Evolutionary conservation across 1,140 invertebrate genomes (phyloP), one percentile per base, ranked within the genome.

Genomic region (Chironomus tepperi): DNA sequence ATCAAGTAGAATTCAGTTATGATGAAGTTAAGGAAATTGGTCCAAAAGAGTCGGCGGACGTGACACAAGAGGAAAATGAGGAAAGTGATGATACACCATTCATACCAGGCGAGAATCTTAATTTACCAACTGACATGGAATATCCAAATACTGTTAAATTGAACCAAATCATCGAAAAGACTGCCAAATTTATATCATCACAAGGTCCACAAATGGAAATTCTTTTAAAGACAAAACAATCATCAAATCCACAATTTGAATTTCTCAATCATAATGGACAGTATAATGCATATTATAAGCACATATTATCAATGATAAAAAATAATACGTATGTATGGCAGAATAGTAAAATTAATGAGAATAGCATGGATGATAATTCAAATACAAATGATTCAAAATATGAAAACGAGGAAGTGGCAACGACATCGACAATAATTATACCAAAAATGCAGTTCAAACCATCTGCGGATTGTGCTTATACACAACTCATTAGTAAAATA

Each of bases 161-260:
- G 77, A 94, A 98, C 83, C 90, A 93, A 5, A 94, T 98, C 74
- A 98, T 99, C 79, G 95, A 97, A 80, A 98, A 97, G 84, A 99
- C 98, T 0, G 96, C 97, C 0, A 84, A 89, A 73, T 99, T 99
- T 84, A 95, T 99, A 76, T 91, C 92, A 75, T 86, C 88, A 67
- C 96, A 99, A 82, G 97, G 97, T 0, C 86, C 89, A 42, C 98
- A 99, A 85, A 98, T 99, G 96, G 97, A 99, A 85, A 98, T 99
- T 74, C 86, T 99, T 0, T 90, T 99, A 74, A 98, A 98, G 85
- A 93, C 96, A 8, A 99, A 98, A 83, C 98, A 99, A 83, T 87
- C 93, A 0, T 90, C 91, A 77, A 99, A 99, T 85, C 86, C 90
- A 2, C 94, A 97, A 83, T 99, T 99, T 85, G 86, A 91, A 73